Evolutionary conservation across 2,797 vertebrate genomes (phyloP), one percentile per base, ranked within the genome.

Genomic region (Zalophus californianus): DNA sequence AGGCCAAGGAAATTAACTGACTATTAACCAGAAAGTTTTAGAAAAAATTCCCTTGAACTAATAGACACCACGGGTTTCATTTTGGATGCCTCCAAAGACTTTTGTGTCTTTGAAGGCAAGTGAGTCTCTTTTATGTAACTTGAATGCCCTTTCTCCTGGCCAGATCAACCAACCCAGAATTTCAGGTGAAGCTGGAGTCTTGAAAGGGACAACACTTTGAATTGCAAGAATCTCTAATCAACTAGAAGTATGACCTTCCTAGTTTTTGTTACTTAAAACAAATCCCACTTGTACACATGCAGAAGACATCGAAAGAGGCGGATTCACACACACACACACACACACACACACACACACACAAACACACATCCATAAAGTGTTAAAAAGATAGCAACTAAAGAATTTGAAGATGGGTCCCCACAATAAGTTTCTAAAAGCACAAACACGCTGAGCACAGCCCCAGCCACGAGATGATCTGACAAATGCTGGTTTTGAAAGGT

Each of bases 371-470:
- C 7, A 6, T 8, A 6, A 15, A 25, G 9, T 5, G 52, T 41
- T 70, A 15, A 50, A 83, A 29, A 73, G 35, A 35, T 18, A 60
- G 23, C 48, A 20, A 13, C 70, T 35, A 2, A 27, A 35, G 48
- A 75, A 56, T 29, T 35, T 14, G 27, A 60, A 92, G 66, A 29
- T 15, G 13, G 20, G 44, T 44, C 41, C 7, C 38, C 29, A 29
- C 0, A 2, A 27, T 15, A 73, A 15, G 60, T 32, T 52, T 62
- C 21, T 7, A 12, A 85, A 70, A 41, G n/a, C 44, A 54, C 38
- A 60, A 7, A 29, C 5, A 3, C 0, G 20, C 38, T 1, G 5
- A 18, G 25, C 5, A 0, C 8, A 4, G 29, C 38, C 54, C 8
- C 38, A 48, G n/a, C 32, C n/a, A 2, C 1, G 77, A 44, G 48